Conservation (phyloP, 2,888 invertebrate genomes). For the Pantelozetes paolii region DNA sequence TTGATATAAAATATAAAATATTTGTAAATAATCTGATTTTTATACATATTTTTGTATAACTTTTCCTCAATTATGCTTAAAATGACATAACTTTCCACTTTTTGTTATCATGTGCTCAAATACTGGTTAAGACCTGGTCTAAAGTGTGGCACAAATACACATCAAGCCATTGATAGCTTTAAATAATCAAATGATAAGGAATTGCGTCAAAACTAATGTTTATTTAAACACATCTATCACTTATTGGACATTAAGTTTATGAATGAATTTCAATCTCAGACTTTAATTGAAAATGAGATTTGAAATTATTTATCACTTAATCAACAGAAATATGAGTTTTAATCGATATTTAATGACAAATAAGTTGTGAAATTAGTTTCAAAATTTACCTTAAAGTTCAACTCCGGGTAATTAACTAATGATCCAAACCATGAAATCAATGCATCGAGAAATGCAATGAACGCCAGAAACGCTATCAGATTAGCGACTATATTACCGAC, state of each 20-base stretch:
- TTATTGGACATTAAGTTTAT: slow-evolving; percentile 5
- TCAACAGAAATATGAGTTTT: neutral
- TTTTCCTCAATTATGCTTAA: no score
- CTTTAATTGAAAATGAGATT: neutral
- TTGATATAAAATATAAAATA: no score
- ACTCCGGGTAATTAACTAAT: slow-evolving; percentile 64
- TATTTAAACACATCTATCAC: neutral
- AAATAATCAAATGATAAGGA: neutral
- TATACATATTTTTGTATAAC: no score
- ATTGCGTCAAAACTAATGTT: neutral
- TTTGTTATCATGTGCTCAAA: neutral
- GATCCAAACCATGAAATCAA: slow-evolving; percentile 73
- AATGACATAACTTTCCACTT: no score
- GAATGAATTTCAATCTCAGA: neutral
- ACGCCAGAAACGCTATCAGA: slow-evolving; percentile 82
- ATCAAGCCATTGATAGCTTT: no score
- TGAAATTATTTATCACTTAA: neutral
- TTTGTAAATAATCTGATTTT: no score
- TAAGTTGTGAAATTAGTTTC: neutral
- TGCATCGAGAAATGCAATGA: slow-evolving; percentile 77
- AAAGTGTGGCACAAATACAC: neutral
- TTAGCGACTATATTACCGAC: slow-evolving; percentile 84
- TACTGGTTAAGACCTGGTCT: neutral
- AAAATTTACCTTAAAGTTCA: slow-evolving; percentile 58
- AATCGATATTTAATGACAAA: neutral